Percentiles rank a stretch among this genome's conserved stretches.
Evolutionary conservation across 2,888 invertebrate species (phyloP).

Genomic region (Matsumyia berberina): DNA sequence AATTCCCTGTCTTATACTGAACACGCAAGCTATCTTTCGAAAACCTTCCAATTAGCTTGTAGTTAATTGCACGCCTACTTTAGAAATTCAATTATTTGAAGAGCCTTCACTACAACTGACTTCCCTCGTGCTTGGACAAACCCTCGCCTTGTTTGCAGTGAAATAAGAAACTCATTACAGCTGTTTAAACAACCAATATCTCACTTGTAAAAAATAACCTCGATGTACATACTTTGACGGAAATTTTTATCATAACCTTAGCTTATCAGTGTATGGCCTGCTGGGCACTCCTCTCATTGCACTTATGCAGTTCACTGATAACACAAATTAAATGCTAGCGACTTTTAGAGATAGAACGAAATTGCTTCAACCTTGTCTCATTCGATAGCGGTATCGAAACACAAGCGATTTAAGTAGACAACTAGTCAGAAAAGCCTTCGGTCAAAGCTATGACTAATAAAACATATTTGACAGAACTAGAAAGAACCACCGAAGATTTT

Average conservation of each 20-base stretch:
- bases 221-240: constrained; percentile 14
- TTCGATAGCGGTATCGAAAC: constrained; percentile 34
- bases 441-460: constrained; percentile 16
- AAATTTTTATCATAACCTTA: constrained; percentile 60
- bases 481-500: constrained; percentile 3
- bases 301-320: constrained; percentile 64
- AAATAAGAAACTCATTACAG: constrained; percentile 31
- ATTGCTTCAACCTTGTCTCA: constrained; percentile 3
- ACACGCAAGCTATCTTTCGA: neutral
- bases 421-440: constrained; percentile 9
- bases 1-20: too few relatives aligned
- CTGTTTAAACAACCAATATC: constrained; percentile 43
- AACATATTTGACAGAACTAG: constrained; percentile 11
- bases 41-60: neutral
- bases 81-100: neutral
- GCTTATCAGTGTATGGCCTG: constrained; percentile 41
- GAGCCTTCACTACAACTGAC: constrained; percentile 4
- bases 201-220: constrained; percentile 18
- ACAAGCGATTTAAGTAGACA: constrained; percentile 9
- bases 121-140: neutral
- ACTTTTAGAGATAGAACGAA: neutral
- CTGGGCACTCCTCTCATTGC: constrained; percentile 60
- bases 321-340: constrained; percentile 20
- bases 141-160: neutral
- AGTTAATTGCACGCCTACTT: neutral